A percentile compares a stretch with the other conserved stretches of the same genome.
These are phyloP conservation scores for Acleris cristana DNA, from an alignment of 2,888 invertebrate species.

Conservation along the genomic window DNA sequence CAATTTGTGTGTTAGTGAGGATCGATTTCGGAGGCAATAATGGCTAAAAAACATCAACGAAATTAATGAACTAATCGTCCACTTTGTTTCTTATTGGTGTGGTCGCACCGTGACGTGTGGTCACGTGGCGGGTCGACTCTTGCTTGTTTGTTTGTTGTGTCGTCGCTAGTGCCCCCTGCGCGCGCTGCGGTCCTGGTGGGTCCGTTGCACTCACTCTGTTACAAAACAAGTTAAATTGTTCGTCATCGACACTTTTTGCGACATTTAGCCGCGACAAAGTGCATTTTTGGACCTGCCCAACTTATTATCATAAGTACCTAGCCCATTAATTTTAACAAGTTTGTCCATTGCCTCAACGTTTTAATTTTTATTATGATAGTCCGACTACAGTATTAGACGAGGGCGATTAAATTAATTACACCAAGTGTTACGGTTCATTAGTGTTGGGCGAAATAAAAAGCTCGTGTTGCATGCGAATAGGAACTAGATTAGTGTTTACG, in stretches of 20 bases:
- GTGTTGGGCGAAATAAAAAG: slow-evolving; percentile 35
- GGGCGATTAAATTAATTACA: slow-evolving; percentile 46
- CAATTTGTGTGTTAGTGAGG: slow-evolving; percentile 21
- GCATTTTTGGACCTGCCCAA: slow-evolving; percentile 62
- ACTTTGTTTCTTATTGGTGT: slow-evolving; percentile 55
- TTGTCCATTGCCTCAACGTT: slow-evolving; percentile 58
- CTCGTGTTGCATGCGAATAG: slow-evolving; percentile 18
- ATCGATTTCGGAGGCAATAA: slow-evolving; percentile 42
- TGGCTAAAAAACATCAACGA: slow-evolving; percentile 49
- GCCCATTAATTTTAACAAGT: slow-evolving; percentile 73
- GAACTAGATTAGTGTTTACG: slow-evolving; percentile 21
- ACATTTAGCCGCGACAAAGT: slow-evolving; percentile 66
- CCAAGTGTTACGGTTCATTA: slow-evolving; percentile 48
- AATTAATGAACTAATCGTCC: slow-evolving; percentile 54
- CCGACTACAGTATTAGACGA: slow-evolving; percentile 49
- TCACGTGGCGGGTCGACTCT: slow-evolving; percentile 63
- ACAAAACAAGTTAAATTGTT: slow-evolving; percentile 73
- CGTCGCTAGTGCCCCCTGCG: slow-evolving; percentile 53
- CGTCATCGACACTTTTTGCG: slow-evolving; percentile 62
- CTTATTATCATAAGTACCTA: slow-evolving; percentile 74
- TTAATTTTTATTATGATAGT: slow-evolving; percentile 57
- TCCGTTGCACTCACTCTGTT: slow-evolving; percentile 76
- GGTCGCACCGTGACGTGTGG: slow-evolving; percentile 45
- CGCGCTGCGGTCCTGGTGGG: slow-evolving; percentile 66
- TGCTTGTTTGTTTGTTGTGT: slow-evolving; percentile 69